These are phyloP conservation scores for Molothrus ater DNA, from an alignment of 2,797 vertebrate genomes.

Conservation along the genomic window DNA sequence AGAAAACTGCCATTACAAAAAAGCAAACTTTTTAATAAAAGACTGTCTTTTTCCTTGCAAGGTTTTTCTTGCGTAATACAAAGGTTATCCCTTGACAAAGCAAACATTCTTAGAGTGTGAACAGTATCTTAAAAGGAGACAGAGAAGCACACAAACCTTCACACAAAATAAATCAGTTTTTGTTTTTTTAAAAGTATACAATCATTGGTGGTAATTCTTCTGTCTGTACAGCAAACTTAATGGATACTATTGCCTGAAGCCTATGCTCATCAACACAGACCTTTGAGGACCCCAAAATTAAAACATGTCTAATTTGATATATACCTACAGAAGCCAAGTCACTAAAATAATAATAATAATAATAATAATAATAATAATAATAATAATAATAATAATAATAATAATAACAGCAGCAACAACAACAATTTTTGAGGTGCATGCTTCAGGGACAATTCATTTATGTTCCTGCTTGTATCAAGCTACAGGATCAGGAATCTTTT, in stretches of 20 bases:
- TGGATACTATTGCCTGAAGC: not conserved
- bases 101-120: not conserved
- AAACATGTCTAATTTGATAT: not conserved
- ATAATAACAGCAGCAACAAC: not conserved
- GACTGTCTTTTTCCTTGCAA: not conserved
- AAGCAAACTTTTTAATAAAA: constrained; percentile 21
- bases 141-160: not conserved
- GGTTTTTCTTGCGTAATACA: not conserved
- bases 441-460: not conserved
- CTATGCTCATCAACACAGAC: not conserved
- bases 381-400: not conserved
- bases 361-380: not conserved
- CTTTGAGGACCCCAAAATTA: not conserved
- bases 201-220: not conserved
- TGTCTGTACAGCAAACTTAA: not conserved
- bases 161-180: not conserved
- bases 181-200: not conserved
- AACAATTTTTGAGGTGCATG: not conserved
- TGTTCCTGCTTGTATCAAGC: not conserved
- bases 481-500: not conserved
- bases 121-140: not conserved
- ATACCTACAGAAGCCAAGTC: not conserved
- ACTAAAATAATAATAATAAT: not conserved
- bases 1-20: not conserved
- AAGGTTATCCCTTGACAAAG: not conserved